Evolutionary conservation across 2,113 vertebrate genomes (phyloP), one percentile per base, ranked within the genome.

Genomic region (Orycteropus afer): DNA sequence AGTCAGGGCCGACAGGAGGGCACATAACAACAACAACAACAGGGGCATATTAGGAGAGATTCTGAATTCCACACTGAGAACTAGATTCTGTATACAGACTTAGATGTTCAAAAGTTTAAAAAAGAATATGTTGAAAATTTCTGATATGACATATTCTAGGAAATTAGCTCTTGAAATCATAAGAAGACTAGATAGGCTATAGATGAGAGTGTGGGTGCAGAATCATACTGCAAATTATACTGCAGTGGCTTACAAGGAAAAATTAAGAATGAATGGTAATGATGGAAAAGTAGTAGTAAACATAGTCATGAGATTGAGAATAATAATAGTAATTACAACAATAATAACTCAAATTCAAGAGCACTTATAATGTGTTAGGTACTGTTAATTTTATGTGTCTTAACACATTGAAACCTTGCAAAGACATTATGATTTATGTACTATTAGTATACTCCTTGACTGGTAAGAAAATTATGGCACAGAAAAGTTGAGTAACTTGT

Each of bases 111-210:
- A 57, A 71, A 63, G 34, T 37, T 53, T 76, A 34, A 11, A 13
- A 63, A 93, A 34, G 49, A 59, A 34, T 37, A 9, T 9, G 49
- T 27, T 65, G 27, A 22, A 10, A 27, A 45, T 27, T 6, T 14
- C 6, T 37, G 13, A 55, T 32, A 18, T 23, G 7, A 57, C 23
- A 27, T 71, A 93, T 12, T 73, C 63, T 61, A 71, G 37, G 55
- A 94, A 47, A 71, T 77, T 40, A 45, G 29, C 23, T 61, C 61
- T 7, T 7, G 20, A 86, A 86, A 47, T 32, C 45, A 29, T 53
- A 7, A 3, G 65, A 53, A 53, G 22, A 59, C 17, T 20, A 45
- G 3, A 61, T 0, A 27, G 14, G 1, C n/a, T n/a, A 0, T 15
- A 53, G 22, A 11, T 27, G n/a, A 80, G 22, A 86, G 20, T 29